phyloP scores from a whole-genome alignment of 2,113 vertebrate species.

The Tenrec ecaudatus region DNA sequence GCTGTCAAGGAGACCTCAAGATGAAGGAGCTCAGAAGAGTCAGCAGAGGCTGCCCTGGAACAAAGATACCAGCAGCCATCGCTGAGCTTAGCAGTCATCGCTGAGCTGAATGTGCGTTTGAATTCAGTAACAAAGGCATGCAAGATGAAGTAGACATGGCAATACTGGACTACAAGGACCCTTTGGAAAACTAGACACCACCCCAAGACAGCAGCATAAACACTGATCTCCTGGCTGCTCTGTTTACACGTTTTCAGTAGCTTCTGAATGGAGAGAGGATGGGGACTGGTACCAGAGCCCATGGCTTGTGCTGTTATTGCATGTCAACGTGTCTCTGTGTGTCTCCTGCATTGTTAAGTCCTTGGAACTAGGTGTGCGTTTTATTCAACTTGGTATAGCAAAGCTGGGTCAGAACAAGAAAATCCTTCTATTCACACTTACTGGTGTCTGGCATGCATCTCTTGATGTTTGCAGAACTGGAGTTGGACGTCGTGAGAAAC shows the following conservation, averaged over 20 bases:
- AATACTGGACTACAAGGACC: neutral
- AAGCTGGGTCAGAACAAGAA: neutral
- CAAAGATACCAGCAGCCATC: neutral
- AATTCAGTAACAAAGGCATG: neutral
- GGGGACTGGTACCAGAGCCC: neutral
- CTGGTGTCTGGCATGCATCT: neutral
- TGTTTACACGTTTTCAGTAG: neutral
- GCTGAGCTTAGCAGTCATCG: neutral
- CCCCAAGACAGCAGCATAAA: neutral
- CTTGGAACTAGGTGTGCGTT: neutral
- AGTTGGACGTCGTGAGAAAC: neutral
- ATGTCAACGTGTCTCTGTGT: neutral
- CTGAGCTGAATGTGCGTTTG: neutral
- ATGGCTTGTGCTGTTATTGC: neutral
- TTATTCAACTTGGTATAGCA: neutral
- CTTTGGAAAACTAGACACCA: neutral
- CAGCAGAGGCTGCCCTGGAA: neutral
- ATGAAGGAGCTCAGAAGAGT: neutral
- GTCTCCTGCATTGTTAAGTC: neutral
- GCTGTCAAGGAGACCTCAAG: neutral
- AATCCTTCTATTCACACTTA: neutral
- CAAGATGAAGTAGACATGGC: neutral
- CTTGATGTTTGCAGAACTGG: neutral
- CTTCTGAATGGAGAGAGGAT: neutral
- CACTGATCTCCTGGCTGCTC: neutral